Evolutionary conservation across 53 echinoderm and acorn worm genomes (phyloP), one percentile per base, ranked within the genome.

Genomic region (Crossaster papposus): DNA sequence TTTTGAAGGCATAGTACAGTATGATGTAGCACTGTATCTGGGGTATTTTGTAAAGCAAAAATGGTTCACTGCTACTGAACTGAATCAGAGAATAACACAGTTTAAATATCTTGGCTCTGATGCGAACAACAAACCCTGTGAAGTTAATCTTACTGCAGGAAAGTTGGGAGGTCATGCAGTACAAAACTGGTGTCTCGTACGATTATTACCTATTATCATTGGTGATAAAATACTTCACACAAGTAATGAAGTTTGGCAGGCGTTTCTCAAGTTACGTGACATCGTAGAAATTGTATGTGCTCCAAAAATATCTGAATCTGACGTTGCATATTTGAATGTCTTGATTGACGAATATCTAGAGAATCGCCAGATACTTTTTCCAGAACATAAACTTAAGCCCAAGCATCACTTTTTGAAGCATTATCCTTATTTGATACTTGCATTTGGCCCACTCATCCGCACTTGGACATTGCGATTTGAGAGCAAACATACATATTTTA

Each of bases 141-240:
- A 53, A 76, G 63, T 93, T 36, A 90, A 86, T 87, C 81, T 86
- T 76, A 93, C 54, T 62, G 85, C 62, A 72, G 90, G 85, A 13
- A 90, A 54, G 18, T 81, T 90, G 73, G 90, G 90, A 54, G 90
- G 86, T 23, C 93, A 93, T 20, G 93, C 93, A 81, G 88, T 81
- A 22, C 70, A 93, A 36, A 93, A 90, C 51, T 90, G 92, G 89
- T 65, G 77, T 74, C 52, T 92, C 72, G 78, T 89, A n/a, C 26
- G 92, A 29, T 36, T 83, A 38, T 81, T 89, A 32, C 89, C 90
- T 63, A 4, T 89, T 26, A 33, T 90, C 22, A 85, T 93, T 85
- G 58, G 28, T 79, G 79, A 91, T 64, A 85, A 86, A 65, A 54
- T 79, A 36, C 8, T 52, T 13, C 13, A 52, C 53, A 10, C 13